Percentiles rank a stretch among this genome's conserved stretches.
These are phyloP conservation scores for Eledona agricola DNA, from an alignment of 2,888 invertebrate genomes.

Conservation along the genomic window DNA sequence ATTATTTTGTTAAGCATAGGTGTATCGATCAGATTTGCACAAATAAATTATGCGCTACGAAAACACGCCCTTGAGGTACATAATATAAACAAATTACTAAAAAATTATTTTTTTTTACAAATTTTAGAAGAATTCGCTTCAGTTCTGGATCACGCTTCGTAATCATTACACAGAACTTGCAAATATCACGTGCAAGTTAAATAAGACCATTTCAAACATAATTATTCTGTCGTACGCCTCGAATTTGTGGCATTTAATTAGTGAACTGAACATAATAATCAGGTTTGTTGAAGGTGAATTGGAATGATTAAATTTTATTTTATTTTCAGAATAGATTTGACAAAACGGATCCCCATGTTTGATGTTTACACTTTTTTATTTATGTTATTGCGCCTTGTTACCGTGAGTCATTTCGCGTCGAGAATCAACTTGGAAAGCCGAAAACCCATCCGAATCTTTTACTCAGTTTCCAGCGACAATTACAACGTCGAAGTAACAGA, in stretches of 20 bases:
- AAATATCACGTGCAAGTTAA: slow-evolving; percentile 6
- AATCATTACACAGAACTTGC: slow-evolving; percentile 14
- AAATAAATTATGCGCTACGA: slow-evolving; percentile 11
- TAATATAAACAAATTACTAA: slow-evolving; percentile 5
- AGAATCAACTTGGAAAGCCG: slow-evolving; percentile 17
- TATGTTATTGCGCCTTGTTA: slow-evolving; percentile 2
- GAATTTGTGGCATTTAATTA: slow-evolving; percentile 12
- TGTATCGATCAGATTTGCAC: slow-evolving; percentile 13
- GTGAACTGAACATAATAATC: slow-evolving; percentile 5
- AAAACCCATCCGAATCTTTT: slow-evolving; percentile 19
- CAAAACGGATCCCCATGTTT: not conserved
- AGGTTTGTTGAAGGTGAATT: not conserved
- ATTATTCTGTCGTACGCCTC: slow-evolving; percentile 10
- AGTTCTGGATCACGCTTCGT: slow-evolving; percentile 14
- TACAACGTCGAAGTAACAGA: slow-evolving; percentile 17
- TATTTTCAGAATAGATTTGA: slow-evolving; percentile 1
- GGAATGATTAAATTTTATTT: not conserved
- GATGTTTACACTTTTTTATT: slow-evolving; percentile 3
- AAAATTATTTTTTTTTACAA: slow-evolving; percentile 1
- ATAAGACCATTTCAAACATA: slow-evolving; percentile 12
- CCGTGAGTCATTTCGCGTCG: slow-evolving; percentile 11
- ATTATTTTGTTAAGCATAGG: slow-evolving; percentile 10
- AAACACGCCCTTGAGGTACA: no score
- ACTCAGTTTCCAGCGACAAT: slow-evolving; percentile 8
- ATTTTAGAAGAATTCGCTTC: slow-evolving; percentile 10